These are phyloP conservation scores for Athripsodes cinereus DNA, from an alignment of 2,888 invertebrate species.

Conservation along the genomic window DNA sequence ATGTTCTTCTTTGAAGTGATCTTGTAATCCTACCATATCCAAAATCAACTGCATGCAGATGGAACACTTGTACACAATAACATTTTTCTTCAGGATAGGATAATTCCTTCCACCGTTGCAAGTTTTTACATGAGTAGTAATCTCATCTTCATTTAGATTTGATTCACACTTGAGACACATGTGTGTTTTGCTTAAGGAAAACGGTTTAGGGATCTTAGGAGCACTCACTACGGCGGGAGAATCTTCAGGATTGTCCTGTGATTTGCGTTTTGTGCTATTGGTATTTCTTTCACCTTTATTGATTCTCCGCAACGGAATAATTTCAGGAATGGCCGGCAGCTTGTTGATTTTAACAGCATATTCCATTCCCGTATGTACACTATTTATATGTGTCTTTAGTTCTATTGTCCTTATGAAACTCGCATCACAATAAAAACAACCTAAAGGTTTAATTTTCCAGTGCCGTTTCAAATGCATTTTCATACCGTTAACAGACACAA, in stretches of 20 bases:
- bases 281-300: no score
- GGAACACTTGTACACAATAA: slow-evolving; percentile 43
- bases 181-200: neutral
- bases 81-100: slow-evolving; percentile 35
- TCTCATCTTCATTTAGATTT: slow-evolving; percentile 30
- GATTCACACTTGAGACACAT: slow-evolving; percentile 39
- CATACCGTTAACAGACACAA: slow-evolving; percentile 30
- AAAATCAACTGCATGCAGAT: slow-evolving; percentile 38
- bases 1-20: slow-evolving; percentile 38
- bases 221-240: neutral
- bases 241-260: neutral
- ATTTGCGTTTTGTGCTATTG: no score
- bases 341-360: slow-evolving; percentile 25
- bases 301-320: slow-evolving; percentile 23
- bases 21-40: slow-evolving; percentile 33
- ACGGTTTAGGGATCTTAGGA: neutral
- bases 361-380: slow-evolving; percentile 33
- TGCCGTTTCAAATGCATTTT: slow-evolving; percentile 44
- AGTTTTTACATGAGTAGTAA: slow-evolving; percentile 29
- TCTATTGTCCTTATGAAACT: slow-evolving; percentile 31
- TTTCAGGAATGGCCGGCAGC: slow-evolving; percentile 30
- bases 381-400: slow-evolving; percentile 35
- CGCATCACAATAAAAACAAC: slow-evolving; percentile 41
- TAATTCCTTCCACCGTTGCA: slow-evolving; percentile 32
- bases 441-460: slow-evolving; percentile 41